Conservation (phyloP, 23 tunicate species). For the Aplidium turbinatum region DNA sequence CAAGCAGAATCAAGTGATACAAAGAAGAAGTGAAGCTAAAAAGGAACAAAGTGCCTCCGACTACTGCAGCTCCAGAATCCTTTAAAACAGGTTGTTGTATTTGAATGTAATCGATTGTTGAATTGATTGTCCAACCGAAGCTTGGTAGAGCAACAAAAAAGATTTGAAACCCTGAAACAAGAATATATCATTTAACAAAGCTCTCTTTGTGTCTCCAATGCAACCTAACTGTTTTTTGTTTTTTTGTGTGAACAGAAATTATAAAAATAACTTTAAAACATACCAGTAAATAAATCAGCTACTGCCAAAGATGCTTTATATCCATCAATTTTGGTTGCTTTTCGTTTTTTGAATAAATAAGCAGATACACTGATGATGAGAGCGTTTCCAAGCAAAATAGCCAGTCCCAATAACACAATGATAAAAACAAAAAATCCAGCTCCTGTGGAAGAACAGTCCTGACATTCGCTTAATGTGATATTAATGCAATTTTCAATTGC, state of each 20-base stretch:
- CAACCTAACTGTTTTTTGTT: too few relatives aligned
- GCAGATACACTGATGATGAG: neutral
- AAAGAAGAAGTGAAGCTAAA: constrained; percentile 6
- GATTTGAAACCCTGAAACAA: constrained; percentile 1
- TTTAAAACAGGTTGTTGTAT: neutral
- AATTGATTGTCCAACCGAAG: neutral
- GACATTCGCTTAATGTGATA: neutral
- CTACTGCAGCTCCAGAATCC: neutral
- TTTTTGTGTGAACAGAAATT: too few relatives aligned
- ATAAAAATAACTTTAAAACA: neutral
- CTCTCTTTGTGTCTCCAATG: too few relatives aligned
- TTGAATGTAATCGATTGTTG: neutral
- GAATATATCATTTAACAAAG: too few relatives aligned
- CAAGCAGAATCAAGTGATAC: constrained; percentile 14
- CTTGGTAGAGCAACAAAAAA: neutral
- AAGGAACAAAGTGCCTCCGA: constrained; percentile 3
- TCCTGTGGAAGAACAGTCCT: neutral
- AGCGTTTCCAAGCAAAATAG: neutral
- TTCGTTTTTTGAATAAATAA: neutral
- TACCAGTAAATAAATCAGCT: neutral
- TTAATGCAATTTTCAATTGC: neutral
- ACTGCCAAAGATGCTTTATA: constrained; percentile 5
- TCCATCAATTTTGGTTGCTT: neutral
- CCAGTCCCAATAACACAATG: constrained; percentile 1
- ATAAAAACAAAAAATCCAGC: constrained; percentile 2